These are phyloP conservation scores for Hymenochirus boettgeri DNA, from an alignment of 2,113 vertebrate genomes.

Conservation along the genomic window DNA sequence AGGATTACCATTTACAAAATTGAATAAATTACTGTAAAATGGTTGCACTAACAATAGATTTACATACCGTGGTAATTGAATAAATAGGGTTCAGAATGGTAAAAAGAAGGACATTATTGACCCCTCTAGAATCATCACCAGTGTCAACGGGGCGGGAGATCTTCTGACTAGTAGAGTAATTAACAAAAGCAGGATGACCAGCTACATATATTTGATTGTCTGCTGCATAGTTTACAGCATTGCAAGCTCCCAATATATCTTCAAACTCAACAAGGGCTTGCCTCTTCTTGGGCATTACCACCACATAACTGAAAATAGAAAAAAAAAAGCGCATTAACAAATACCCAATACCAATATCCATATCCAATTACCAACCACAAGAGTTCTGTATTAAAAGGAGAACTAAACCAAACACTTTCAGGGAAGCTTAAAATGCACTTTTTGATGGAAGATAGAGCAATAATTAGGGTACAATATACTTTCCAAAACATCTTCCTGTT, in stretches of 20 bases:
- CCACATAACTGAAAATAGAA: constrained; percentile 72
- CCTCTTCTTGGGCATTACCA: constrained; percentile 95
- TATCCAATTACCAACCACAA: too few species aligned
- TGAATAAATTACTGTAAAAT: too few species aligned
- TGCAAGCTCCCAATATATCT: constrained; percentile 83
- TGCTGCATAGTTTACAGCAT: constrained; percentile 85
- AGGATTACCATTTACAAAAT: too few species aligned
- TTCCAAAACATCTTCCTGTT: too few species aligned
- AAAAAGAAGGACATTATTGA: constrained; percentile 90
- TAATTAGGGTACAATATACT: too few species aligned
- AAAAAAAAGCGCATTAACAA: too few species aligned
- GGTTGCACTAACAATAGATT: too few species aligned
- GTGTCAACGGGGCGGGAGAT: constrained; percentile 87
- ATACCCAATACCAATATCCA: too few species aligned
- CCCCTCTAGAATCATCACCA: constrained; percentile 78
- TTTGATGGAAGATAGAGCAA: too few species aligned
- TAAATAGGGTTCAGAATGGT: constrained; percentile 91
- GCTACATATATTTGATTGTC: constrained; percentile 94
- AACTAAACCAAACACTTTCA: too few species aligned
- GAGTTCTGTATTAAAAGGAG: too few species aligned
- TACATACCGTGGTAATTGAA: constrained; percentile 78
- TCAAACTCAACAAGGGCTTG: constrained; percentile 92
- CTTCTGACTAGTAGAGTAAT: constrained; percentile 95
- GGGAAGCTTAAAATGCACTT: too few species aligned
- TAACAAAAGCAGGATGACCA: constrained; percentile 87